phyloP scores from a whole-genome alignment of 2,888 invertebrate species.

The Dicyrtoma fusca region DNA sequence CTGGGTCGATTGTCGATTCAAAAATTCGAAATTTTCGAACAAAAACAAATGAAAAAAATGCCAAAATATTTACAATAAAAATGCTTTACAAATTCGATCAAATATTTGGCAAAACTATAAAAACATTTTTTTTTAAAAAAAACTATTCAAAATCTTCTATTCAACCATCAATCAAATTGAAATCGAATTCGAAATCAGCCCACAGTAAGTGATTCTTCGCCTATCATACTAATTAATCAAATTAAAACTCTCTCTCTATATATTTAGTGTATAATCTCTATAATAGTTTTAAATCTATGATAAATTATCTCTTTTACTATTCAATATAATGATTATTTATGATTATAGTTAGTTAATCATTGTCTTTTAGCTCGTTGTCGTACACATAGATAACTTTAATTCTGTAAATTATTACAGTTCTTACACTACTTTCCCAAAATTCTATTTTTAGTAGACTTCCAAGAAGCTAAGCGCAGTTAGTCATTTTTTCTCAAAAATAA shows the following conservation, averaged over 20 bases:
- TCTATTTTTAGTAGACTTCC: no score
- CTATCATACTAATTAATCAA: background rate
- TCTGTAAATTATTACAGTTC: no score
- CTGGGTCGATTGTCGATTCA: no score
- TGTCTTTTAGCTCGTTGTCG: no score
- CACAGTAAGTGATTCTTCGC: conserved; percentile 38
- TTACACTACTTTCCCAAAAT: no score
- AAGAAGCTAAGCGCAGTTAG: no score
- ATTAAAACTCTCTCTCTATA: conserved; percentile 20
- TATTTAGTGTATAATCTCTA: background rate
- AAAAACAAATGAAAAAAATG: conserved; percentile 9
- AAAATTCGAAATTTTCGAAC: background rate
- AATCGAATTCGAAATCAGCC: conserved; percentile 12
- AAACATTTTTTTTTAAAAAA: no score
- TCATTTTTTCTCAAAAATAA: no score
- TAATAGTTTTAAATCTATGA: background rate
- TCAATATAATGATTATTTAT: no score
- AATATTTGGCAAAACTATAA: conserved; percentile 7
- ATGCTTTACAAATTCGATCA: background rate
- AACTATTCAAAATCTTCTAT: conserved; percentile 12
- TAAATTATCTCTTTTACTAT: background rate
- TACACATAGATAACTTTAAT: background rate
- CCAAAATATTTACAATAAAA: no score
- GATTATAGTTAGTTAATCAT: background rate
- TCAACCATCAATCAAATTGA: conserved; percentile 5